phyloP scores from a whole-genome alignment of 2,888 invertebrate species.

The Nycteola revayana region DNA sequence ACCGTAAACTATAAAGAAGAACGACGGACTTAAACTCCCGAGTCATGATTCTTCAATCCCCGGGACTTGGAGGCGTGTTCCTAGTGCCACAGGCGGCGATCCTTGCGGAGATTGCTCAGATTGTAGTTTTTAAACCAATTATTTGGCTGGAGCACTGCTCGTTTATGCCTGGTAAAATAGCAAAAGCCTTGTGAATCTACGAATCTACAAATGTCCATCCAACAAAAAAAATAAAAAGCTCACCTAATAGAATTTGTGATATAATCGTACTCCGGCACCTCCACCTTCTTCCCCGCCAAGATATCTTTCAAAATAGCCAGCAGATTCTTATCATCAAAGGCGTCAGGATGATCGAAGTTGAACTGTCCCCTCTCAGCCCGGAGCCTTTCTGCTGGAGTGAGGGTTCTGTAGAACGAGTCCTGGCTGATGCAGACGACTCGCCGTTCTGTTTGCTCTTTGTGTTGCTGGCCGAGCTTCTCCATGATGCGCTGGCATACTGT shows the following conservation, averaged over 20 bases:
- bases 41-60: too few species aligned
- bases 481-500: conserved; percentile 98
- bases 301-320: conserved; percentile 90
- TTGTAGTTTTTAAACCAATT: too few species aligned
- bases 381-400: conserved; percentile 89
- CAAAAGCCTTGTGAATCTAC: too few species aligned
- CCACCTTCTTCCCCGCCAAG: conserved; percentile 91
- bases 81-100: too few species aligned
- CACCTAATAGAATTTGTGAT: conserved; percentile 92
- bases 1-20: too few species aligned
- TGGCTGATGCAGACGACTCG: conserved; percentile 97
- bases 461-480: conserved; percentile 96
- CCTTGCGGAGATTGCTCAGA: too few species aligned
- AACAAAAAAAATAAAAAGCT: too few species aligned
- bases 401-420: conserved; percentile 97
- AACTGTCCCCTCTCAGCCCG: conserved; percentile 95
- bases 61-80: too few species aligned
- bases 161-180: too few species aligned
- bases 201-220: too few species aligned
- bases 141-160: too few species aligned
- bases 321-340: conserved; percentile 95
- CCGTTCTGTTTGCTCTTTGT: conserved; percentile 92
- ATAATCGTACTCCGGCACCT: conserved; percentile 97
- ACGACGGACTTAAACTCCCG: too few species aligned
- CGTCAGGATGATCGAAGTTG: conserved; percentile 99